These are phyloP conservation scores for Gastrophysa polygoni DNA, from an alignment of 2,888 invertebrate genomes.

Conservation along the genomic window DNA sequence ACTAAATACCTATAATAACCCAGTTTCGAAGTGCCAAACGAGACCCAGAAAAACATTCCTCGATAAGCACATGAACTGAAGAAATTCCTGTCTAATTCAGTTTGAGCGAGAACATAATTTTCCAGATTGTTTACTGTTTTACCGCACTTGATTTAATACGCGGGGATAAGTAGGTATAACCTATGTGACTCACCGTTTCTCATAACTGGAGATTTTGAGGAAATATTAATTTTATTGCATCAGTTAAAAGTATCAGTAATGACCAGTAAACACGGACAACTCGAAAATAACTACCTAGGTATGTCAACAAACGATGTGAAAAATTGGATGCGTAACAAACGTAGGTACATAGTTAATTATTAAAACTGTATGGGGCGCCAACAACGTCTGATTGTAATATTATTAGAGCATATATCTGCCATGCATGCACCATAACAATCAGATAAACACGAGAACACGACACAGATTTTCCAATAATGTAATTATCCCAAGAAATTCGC, in stretches of 20 bases:
- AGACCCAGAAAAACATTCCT: conserved; percentile 31
- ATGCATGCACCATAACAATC: conserved; percentile 34
- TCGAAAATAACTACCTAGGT: neutral
- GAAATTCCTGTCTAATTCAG: too few relatives aligned
- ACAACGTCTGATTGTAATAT: conserved; percentile 35
- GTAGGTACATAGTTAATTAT: conserved; percentile 32
- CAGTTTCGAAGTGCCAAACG: conserved; percentile 22
- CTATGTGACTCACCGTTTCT: too few relatives aligned
- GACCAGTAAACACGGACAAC: conserved; percentile 4
- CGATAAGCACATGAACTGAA: conserved; percentile 24
- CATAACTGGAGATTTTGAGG: neutral
- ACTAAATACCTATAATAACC: neutral
- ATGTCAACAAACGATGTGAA: neutral
- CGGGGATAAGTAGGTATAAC: too few relatives aligned
- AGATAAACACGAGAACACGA: conserved; percentile 23
- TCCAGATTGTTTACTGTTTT: too few relatives aligned
- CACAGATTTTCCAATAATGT: conserved; percentile 16
- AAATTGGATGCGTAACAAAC: neutral
- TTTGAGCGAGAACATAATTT: too few relatives aligned
- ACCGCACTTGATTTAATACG: too few relatives aligned
- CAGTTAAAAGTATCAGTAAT: neutral
- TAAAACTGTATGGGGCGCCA: conserved; percentile 43
- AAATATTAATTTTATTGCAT: neutral
- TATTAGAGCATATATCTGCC: conserved; percentile 50
- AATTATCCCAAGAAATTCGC: conserved; percentile 15